A percentile compares a stretch with the other conserved stretches of the same genome.
Conservation (phyloP, 2,888 invertebrate genomes). For the Bembecia ichneumoniformis region DNA sequence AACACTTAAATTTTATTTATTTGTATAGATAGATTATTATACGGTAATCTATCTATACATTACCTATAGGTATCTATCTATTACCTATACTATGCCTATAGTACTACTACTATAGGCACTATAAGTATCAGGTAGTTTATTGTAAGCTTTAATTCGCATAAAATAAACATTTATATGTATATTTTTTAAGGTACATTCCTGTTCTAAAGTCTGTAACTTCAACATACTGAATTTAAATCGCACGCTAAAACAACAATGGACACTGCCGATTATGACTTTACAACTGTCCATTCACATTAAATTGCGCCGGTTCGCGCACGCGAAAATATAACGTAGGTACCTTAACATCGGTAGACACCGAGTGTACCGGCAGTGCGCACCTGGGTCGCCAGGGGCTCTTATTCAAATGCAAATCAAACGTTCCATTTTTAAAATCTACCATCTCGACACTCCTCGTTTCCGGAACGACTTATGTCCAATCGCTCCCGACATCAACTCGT, state of each 20-base stretch:
- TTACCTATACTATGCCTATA: too few relatives aligned
- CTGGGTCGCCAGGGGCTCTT: constrained; percentile 70
- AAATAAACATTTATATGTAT: too few relatives aligned
- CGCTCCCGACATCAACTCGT: constrained; percentile 32
- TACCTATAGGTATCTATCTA: too few relatives aligned
- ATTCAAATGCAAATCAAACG: constrained; percentile 75
- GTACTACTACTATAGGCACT: too few relatives aligned
- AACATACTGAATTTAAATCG: constrained; percentile 17
- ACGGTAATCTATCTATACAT: too few relatives aligned
- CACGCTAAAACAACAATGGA: constrained; percentile 39
- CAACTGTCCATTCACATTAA: constrained; percentile 54
- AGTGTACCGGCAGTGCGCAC: constrained; percentile 56
- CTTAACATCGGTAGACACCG: constrained; percentile 31
- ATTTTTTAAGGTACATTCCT: too few relatives aligned
- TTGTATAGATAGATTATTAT: too few relatives aligned
- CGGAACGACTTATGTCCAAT: constrained; percentile 68
- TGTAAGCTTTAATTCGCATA: too few relatives aligned
- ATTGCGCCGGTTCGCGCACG: constrained; percentile 24
- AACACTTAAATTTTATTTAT: too few relatives aligned
- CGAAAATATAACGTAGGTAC: constrained; percentile 21
- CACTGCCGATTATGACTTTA: constrained; percentile 46
- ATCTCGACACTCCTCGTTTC: constrained; percentile 66
- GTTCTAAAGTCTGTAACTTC: too few relatives aligned
- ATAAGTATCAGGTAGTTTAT: too few relatives aligned
- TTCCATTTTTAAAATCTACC: constrained; percentile 73